Evolutionary conservation across 2,797 vertebrate species (phyloP), one percentile per base, ranked within the genome.

Genomic region (Cyprinella venusta): DNA sequence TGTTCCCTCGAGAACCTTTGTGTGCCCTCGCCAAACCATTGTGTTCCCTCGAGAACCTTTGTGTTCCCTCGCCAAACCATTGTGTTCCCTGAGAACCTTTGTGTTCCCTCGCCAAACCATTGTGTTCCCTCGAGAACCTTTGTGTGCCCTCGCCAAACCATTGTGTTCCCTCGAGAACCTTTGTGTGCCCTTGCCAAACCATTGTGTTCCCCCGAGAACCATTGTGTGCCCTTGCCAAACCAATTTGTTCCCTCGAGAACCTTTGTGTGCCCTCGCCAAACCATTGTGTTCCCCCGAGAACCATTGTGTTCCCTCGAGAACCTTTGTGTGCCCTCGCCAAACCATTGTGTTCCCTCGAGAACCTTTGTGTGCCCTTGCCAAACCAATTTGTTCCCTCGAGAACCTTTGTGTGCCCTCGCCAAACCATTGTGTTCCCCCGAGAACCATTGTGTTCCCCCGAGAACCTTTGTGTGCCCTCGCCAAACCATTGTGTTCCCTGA

Each of bases 311-410:
- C 19, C 2, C 2, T 4, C 0, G 13, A 36, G 33, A 30, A 63
- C 6, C 2, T 16, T 63, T 63, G 15, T 0, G 6, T 8, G 30
- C 26, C 6, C 2, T 67, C 5, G 0, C 5, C 5, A 52, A 52
- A 52, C 50, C 16, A 1, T 19, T 52, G 50, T 0, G 0, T 16
- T 48, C 45, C 13, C 5, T 4, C 0, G 13, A 36, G 33, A 30
- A 63, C 6, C 2, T 16, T 63, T 63, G 15, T 0, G 6, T 8
- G 30, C 26, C 6, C 2, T 30, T 2, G 0, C 12, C 2, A 26
- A 61, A 61, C n/a, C 6, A 1, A 24, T 59, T 4, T 0, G 1
- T 48, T 48, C 45, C 45, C 45, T 12, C 0, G 4, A 48, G 61
- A 64, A 33, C 30, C 30, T 2, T 33, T 33, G 30, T 4, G 30